Base-by-base conservation (phyloP, 2,888 invertebrate species). In the Lathronympha strigana region DNA sequence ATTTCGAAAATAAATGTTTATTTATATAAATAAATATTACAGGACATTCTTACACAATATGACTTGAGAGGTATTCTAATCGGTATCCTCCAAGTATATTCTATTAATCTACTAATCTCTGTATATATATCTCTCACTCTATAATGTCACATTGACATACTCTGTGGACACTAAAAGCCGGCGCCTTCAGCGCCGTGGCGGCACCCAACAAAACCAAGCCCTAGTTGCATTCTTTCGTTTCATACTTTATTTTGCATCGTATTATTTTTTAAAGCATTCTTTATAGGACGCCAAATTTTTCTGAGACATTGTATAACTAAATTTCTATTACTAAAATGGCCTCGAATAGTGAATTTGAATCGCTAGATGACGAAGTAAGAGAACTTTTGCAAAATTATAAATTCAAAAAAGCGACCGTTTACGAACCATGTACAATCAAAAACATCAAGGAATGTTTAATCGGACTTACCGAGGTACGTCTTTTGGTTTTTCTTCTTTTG, bases 401-500 rank as follows among this genome's bases (percentile, higher is more conserved):
- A 78, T 75, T 77, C 69, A 91, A 90, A 77, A 89, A 80, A 74
- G 83, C 87, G 13, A 87, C 90, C 11, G 70, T 73, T 2, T 90
- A 87, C 63, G 91, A 90, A 72, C 91, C 91, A 0, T 92, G 91
- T 70, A 88, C 88, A 4, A 67, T 72, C 4, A 79, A 82, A 68
- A 92, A 92, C 70, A 80, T 78, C 61, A 87, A 76, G 63, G 89
- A 92, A 72, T 92, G 91, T 75, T 75, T 91, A 28, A 89, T 91
- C 57, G 91, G 90, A 5, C 75, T 92, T 4, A 76, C 74, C 66
- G 91, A 92, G 81, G 91, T 90, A 77, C 67, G 72, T 73, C 36
- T 28, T 5, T n/a, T 53, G 13, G 15, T 31, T 4, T 43, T 21
- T 13, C 11, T 8, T 25, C 45, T n/a, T 11, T 21, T 45, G 50